phyloP scores from a whole-genome alignment of 2,888 invertebrate species.

The Tenthredo distinguenda region DNA sequence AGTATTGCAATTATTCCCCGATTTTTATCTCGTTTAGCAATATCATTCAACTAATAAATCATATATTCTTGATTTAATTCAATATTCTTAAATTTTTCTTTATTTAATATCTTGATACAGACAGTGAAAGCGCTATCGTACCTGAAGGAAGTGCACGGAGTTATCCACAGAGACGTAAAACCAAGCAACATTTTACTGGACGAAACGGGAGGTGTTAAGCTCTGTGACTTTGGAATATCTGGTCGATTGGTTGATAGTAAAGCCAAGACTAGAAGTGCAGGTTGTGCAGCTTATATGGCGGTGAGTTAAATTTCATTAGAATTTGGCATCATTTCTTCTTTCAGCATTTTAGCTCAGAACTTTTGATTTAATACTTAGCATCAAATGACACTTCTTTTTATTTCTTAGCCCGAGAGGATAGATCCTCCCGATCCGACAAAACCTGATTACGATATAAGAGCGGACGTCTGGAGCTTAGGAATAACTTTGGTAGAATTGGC shows the following conservation, averaged over 20 bases:
- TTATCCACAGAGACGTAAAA: slow-evolving; percentile 98
- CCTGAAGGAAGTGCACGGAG: slow-evolving; percentile 97
- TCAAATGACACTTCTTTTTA: slow-evolving; percentile 52
- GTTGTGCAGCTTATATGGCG: slow-evolving; percentile 99
- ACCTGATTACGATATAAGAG: slow-evolving; percentile 98
- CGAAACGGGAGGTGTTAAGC: slow-evolving; percentile 95
- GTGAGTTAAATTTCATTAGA: slow-evolving; percentile 82
- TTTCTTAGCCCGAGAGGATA: slow-evolving; percentile 94
- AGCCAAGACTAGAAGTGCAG: slow-evolving; percentile 97
- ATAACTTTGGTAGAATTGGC: slow-evolving; percentile 98
- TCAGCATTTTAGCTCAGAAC: neutral
- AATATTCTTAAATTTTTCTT: slow-evolving; percentile 36
- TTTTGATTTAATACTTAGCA: neutral
- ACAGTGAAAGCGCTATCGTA: slow-evolving; percentile 98
- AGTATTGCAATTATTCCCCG: neutral
- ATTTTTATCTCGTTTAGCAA: neutral
- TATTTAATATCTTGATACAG: slow-evolving; percentile 78
- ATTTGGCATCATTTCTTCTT: slow-evolving; percentile 5
- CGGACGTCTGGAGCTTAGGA: slow-evolving; percentile 99
- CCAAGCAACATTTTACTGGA: slow-evolving; percentile 99
- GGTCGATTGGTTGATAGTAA: slow-evolving; percentile 98
- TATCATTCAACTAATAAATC: neutral
- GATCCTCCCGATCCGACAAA: slow-evolving; percentile 95
- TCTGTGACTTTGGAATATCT: slow-evolving; percentile 99
- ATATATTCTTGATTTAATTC: slow-evolving; percentile 8